A percentile compares a stretch with the other conserved stretches of the same genome.
phyloP scores from a whole-genome alignment of 1,140 invertebrate species.

The Protaetia brevitarsis region DNA sequence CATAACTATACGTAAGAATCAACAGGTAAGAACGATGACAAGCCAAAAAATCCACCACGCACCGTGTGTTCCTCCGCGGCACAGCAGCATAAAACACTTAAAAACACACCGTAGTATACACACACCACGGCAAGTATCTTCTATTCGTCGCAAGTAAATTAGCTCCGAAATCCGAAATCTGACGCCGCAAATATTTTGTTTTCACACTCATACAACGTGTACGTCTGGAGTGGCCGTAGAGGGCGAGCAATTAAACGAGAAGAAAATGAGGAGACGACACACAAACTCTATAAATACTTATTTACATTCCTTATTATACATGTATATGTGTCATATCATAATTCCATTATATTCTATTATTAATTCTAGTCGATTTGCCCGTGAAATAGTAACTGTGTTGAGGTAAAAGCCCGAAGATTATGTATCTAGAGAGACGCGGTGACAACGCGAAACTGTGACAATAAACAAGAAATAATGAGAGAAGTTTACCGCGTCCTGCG shows the following conservation, averaged over 20 bases:
- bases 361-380: not conserved
- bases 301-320: constrained; percentile 2
- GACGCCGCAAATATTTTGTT: not conserved
- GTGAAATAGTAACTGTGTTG: not conserved
- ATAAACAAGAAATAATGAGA: constrained; percentile 11
- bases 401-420: not conserved
- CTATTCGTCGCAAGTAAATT: not conserved
- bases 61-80: not conserved
- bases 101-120: no score
- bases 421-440: not conserved
- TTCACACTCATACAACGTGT: not conserved
- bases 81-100: not conserved
- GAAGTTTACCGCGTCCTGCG: constrained; percentile 11
- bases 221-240: not conserved
- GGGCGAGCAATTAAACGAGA: not conserved
- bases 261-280: constrained; percentile 6
- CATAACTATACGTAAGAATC: constrained; percentile 7
- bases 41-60: not conserved
- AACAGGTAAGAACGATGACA: constrained; percentile 11
- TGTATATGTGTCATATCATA: not conserved
- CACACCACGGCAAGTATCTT: not conserved
- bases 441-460: constrained; percentile 9
- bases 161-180: not conserved
- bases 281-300: constrained; percentile 17
- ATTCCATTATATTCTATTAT: constrained; percentile 1